These are phyloP conservation scores for Kradibia gibbosae DNA, from an alignment of 1,140 invertebrate species.

Conservation along the genomic window DNA sequence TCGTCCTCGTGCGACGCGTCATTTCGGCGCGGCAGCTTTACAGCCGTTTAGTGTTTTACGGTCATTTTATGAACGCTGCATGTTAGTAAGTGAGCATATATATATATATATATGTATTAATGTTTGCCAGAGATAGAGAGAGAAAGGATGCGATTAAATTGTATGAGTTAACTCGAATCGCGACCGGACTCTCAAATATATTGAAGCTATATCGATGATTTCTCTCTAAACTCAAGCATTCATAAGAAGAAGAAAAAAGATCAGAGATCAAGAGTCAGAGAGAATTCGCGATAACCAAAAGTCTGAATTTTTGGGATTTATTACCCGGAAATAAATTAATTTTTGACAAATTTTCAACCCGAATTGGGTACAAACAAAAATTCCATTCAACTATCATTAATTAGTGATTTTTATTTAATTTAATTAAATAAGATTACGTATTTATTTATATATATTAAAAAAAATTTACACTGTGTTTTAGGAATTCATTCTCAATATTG, in stretches of 20 bases:
- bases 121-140: conserved; percentile 7
- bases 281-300: too few relatives aligned
- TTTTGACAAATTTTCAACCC: too few relatives aligned
- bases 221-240: background rate
- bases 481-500: too few relatives aligned
- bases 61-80: conserved; percentile 72
- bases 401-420: too few relatives aligned
- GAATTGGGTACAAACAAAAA: too few relatives aligned
- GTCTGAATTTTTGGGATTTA: too few relatives aligned
- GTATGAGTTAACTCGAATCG: conserved; percentile 33
- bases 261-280: background rate
- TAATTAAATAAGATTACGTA: too few relatives aligned
- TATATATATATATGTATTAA: background rate
- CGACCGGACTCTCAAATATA: conserved; percentile 49
- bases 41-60: conserved; percentile 74
- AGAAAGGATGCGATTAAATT: conserved; percentile 13
- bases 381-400: too few relatives aligned
- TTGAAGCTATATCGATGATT: conserved; percentile 37
- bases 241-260: background rate
- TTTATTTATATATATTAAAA: too few relatives aligned
- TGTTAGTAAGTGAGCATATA: background rate
- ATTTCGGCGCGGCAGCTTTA: conserved; percentile 72
- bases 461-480: too few relatives aligned
- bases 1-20: conserved; percentile 27
- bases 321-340: too few relatives aligned